These are phyloP conservation scores for Phorcus lineatus DNA, from an alignment of 2,888 invertebrate species.

Conservation along the genomic window DNA sequence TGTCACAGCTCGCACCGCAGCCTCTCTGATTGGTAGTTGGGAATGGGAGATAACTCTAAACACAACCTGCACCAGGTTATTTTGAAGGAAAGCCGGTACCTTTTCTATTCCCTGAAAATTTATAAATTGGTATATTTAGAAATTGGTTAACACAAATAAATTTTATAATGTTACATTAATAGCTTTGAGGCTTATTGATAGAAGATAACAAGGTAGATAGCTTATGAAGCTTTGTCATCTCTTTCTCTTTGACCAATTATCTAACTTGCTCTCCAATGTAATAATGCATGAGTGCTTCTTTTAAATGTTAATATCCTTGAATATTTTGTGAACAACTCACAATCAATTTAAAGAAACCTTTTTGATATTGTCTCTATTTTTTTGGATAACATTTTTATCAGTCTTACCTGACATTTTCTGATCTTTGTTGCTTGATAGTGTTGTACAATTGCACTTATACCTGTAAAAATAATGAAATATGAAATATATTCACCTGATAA, in stretches of 20 bases:
- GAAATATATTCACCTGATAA: too few relatives aligned
- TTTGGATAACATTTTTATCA: too few relatives aligned
- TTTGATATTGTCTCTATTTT: too few relatives aligned
- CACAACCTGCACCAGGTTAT: conserved; percentile 57
- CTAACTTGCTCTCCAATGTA: too few relatives aligned
- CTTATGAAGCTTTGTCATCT: too few relatives aligned
- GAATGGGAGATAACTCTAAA: conserved; percentile 67
- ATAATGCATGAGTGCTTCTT: too few relatives aligned
- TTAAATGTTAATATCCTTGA: too few relatives aligned
- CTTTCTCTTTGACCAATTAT: too few relatives aligned
- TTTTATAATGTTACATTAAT: too few relatives aligned
- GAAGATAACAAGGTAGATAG: conserved; percentile 40
- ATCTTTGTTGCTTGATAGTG: conserved; percentile 40
- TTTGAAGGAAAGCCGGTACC: conserved; percentile 65
- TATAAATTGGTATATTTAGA: not conserved
- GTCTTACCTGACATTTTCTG: not conserved
- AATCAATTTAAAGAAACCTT: too few relatives aligned
- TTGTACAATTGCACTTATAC: conserved; percentile 62
- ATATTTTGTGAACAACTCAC: too few relatives aligned
- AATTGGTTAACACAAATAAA: too few relatives aligned
- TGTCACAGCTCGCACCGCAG: conserved; percentile 69
- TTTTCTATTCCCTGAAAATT: conserved; percentile 29
- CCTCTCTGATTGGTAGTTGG: conserved; percentile 71
- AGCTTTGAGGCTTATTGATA: not conserved
- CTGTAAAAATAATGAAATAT: conserved; percentile 40